These are phyloP conservation scores for Chrysochloris asiatica DNA, from an alignment of 2,113 vertebrate species.

Conservation along the genomic window DNA sequence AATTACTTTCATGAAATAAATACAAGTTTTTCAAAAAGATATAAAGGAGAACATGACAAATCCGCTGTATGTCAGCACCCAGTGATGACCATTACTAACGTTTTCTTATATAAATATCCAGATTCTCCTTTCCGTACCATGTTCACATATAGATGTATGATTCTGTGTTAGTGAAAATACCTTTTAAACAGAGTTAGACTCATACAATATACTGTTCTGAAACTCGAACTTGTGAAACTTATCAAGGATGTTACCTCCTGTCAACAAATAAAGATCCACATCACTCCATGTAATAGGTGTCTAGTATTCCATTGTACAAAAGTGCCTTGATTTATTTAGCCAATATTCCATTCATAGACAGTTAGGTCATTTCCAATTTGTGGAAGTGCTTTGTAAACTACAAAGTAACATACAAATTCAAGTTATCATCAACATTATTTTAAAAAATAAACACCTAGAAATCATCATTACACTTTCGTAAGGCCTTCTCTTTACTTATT, in stretches of 20 bases:
- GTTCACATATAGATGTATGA: neutral
- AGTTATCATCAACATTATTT: slow-evolving; percentile 41
- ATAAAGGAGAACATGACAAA: slow-evolving; percentile 7
- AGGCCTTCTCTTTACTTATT: neutral
- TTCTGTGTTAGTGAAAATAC: slow-evolving; percentile 14
- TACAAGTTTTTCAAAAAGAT: neutral
- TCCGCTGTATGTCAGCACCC: neutral
- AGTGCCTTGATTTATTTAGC: slow-evolving; percentile 61
- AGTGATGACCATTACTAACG: neutral
- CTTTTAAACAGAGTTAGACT: neutral
- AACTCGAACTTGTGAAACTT: neutral
- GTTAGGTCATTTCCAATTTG: slow-evolving; percentile 54
- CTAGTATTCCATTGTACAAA: neutral
- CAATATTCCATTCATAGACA: slow-evolving; percentile 32
- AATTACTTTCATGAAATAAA: too few species aligned
- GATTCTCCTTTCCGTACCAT: neutral
- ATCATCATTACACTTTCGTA: neutral
- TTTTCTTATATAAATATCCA: neutral
- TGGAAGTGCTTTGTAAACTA: slow-evolving; percentile 57
- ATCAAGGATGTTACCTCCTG: neutral
- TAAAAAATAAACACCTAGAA: slow-evolving; percentile 46
- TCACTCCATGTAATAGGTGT: neutral
- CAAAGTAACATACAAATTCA: slow-evolving; percentile 32
- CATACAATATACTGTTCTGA: neutral
- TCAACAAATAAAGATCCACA: slow-evolving; percentile 31